Percentiles rank a stretch among this genome's conserved stretches.
These are phyloP conservation scores for Sitodiplosis mosellana DNA, from an alignment of 1,140 invertebrate species.

Conservation along the genomic window DNA sequence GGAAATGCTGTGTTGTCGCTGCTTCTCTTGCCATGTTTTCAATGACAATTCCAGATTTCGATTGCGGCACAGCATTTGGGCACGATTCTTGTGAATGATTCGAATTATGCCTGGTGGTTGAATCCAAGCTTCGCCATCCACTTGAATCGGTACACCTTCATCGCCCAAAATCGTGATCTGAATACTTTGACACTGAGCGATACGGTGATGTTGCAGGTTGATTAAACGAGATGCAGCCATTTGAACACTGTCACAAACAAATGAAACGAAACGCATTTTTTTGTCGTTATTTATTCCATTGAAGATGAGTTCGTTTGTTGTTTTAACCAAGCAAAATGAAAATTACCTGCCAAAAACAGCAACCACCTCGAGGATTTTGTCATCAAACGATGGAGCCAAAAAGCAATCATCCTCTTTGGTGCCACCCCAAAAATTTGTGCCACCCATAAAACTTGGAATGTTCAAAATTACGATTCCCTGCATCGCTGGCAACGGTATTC, in stretches of 20 bases:
- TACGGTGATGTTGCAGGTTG: conserved; percentile 89
- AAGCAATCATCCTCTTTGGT: conserved; percentile 77
- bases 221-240: conserved; percentile 90
- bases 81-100: conserved; percentile 90
- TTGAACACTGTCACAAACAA: conserved; percentile 90
- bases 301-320: too few relatives aligned
- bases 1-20: conserved; percentile 37
- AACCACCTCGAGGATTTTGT: conserved; percentile 85
- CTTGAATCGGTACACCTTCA: conserved; percentile 77
- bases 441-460: conserved; percentile 95
- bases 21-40: conserved; percentile 87
- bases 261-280: conserved; percentile 83
- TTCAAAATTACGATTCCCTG: conserved; percentile 96
- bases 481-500: conserved; percentile 77
- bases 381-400: conserved; percentile 76
- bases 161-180: conserved; percentile 88
- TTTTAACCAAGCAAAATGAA: too few relatives aligned
- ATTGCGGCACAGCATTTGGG: conserved; percentile 87
- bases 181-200: conserved; percentile 87
- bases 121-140: conserved; percentile 97
- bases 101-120: conserved; percentile 89
- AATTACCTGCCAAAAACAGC: conserved; percentile 73
- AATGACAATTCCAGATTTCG: conserved; percentile 74
- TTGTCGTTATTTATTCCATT: conserved; percentile 50
- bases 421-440: conserved; percentile 96